Evolutionary conservation across 2,888 invertebrate genomes (phyloP).

Genomic region (Phasia obesa): DNA sequence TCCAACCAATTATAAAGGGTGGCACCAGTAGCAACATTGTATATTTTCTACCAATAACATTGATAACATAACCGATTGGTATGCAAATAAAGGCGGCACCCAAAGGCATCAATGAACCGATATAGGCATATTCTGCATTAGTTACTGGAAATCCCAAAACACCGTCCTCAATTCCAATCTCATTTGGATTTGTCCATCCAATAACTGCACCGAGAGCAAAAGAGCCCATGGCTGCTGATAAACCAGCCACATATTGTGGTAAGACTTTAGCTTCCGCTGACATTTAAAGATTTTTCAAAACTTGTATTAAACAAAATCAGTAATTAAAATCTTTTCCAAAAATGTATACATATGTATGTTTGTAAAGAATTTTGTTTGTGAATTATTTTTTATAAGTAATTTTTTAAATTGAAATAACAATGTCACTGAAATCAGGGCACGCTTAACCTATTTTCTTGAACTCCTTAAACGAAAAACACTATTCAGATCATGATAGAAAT

Average conservation of each 20-base stretch:
- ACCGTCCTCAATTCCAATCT: conserved; percentile 59
- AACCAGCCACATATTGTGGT: conserved; percentile 81
- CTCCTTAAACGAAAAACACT: too few relatives aligned
- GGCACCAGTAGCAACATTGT: conserved; percentile 83
- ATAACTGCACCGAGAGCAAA: conserved; percentile 89
- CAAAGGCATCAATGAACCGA: conserved; percentile 87
- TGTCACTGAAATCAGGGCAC: too few relatives aligned
- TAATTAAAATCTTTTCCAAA: too few relatives aligned
- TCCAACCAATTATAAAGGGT: conserved; percentile 90
- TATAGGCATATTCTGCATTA: conserved; percentile 86
- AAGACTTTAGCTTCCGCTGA: conserved; percentile 72
- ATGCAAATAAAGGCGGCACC: conserved; percentile 89
- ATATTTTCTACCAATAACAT: conserved; percentile 87
- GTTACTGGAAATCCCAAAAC: conserved; percentile 83
- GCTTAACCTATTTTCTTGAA: too few relatives aligned
- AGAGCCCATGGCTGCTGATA: conserved; percentile 89
- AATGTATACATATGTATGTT: too few relatives aligned
- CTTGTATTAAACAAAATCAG: too few relatives aligned
- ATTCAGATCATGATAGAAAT: too few relatives aligned
- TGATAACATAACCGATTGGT: conserved; percentile 88
- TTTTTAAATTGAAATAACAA: too few relatives aligned
- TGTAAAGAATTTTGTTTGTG: too few relatives aligned
- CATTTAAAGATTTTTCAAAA: too few relatives aligned
- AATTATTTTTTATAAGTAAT: too few relatives aligned
- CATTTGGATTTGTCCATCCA: conserved; percentile 90